These are phyloP conservation scores for Keiferia lycopersicella DNA, from an alignment of 2,888 invertebrate genomes.

Conservation along the genomic window DNA sequence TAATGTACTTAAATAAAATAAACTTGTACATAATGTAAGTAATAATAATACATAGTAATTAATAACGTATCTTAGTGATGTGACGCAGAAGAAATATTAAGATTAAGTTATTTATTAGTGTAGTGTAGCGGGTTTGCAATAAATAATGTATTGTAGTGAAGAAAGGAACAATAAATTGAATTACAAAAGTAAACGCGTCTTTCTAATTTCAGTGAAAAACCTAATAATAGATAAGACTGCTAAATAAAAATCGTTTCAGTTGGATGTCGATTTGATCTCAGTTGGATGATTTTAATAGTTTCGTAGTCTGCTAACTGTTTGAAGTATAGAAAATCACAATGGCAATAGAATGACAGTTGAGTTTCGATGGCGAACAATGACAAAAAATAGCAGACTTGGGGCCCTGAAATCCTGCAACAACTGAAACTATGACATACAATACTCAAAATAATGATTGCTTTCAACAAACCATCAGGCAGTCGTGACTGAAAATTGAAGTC, in stretches of 20 bases:
- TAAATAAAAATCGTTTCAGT: too few relatives aligned
- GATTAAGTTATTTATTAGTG: conserved; percentile 38
- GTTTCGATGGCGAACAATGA: too few relatives aligned
- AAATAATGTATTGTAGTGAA: conserved; percentile 29
- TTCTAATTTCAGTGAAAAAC: too few relatives aligned
- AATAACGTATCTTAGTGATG: not conserved
- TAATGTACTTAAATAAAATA: not conserved
- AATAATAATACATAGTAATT: too few relatives aligned
- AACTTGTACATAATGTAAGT: conserved; percentile 14
- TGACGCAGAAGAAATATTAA: conserved; percentile 1
- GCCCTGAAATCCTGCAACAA: not conserved
- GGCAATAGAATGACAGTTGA: too few relatives aligned
- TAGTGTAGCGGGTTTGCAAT: conserved; percentile 25
- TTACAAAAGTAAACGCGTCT: conserved; percentile 32
- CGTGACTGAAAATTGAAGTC: not conserved
- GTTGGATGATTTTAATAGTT: too few relatives aligned
- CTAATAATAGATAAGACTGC: too few relatives aligned
- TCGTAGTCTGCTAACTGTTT: too few relatives aligned
- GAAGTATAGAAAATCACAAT: too few relatives aligned
- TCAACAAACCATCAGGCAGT: not conserved
- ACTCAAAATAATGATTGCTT: not conserved
- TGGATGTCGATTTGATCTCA: too few relatives aligned
- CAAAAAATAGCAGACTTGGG: too few relatives aligned
- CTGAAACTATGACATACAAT: not conserved
- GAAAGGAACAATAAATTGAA: conserved; percentile 34